Conservation (phyloP, 2,888 invertebrate species). For the Lydus trimaculatus region DNA sequence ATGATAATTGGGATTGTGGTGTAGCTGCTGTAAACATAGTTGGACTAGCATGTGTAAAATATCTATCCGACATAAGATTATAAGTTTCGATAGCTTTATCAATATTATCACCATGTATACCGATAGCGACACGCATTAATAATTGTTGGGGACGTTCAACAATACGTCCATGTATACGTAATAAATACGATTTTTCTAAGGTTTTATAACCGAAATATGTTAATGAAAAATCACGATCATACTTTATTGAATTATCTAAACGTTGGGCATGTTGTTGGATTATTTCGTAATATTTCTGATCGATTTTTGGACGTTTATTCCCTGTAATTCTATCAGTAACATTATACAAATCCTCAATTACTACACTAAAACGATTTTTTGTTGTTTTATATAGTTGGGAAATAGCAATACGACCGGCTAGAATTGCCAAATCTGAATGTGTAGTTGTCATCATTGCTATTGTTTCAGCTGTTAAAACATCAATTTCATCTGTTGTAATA, state of each 20-base stretch:
- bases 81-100: constrained; percentile 95
- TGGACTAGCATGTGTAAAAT: constrained; percentile 98
- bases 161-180: constrained; percentile 91
- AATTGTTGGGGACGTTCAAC: constrained; percentile 98
- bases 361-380: background rate
- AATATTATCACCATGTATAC: constrained; percentile 94
- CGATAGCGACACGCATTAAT: constrained; percentile 97
- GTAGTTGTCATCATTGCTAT: constrained; percentile 97
- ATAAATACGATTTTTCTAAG: constrained; percentile 91
- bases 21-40: constrained; percentile 97
- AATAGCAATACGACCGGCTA: constrained; percentile 62
- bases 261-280: background rate
- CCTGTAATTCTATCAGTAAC: background rate
- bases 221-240: background rate
- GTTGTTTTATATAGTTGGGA: background rate
- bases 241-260: background rate
- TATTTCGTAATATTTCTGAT: background rate
- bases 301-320: background rate
- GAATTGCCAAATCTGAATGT: constrained; percentile 94
- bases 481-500: constrained; percentile 95
- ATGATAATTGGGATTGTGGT: constrained; percentile 88
- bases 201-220: constrained; percentile 99
- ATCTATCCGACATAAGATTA: constrained; percentile 91
- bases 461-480: constrained; percentile 97
- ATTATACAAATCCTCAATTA: background rate